A percentile compares a stretch with the other conserved stretches of the same genome.
Conservation (phyloP, 2,113 vertebrate genomes). For the Saguinus midas region DNA sequence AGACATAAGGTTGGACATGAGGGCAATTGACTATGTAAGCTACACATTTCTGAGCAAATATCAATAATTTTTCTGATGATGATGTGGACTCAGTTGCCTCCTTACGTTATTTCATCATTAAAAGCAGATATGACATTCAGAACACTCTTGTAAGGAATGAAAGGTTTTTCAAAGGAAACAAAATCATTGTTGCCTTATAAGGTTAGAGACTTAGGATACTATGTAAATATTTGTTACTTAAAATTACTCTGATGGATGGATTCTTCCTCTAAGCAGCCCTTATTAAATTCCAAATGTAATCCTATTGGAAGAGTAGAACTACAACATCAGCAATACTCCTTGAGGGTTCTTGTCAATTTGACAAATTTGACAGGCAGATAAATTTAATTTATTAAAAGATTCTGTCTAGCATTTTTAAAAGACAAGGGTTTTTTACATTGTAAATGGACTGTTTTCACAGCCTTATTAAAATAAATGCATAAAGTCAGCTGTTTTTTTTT, state of each 20-base stretch:
- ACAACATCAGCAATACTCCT: conserved; percentile 49
- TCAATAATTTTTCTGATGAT: neutral
- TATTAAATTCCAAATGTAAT: conserved; percentile 58
- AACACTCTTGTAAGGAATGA: neutral
- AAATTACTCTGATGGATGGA: conserved; percentile 50
- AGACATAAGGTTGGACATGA: neutral
- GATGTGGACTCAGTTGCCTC: neutral
- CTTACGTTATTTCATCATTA: neutral
- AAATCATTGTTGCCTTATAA: conserved; percentile 14
- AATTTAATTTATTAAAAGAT: conserved; percentile 79
- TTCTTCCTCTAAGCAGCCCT: neutral
- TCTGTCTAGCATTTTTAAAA: conserved; percentile 68
- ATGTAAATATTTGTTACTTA: conserved; percentile 54
- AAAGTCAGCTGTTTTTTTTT: conserved; percentile 68
- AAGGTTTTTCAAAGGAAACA: conserved; percentile 8
- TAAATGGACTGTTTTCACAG: conserved; percentile 62
- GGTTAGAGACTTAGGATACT: conserved; percentile 2
- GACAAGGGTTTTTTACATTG: conserved; percentile 57
- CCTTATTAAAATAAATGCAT: conserved; percentile 73
- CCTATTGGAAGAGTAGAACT: conserved; percentile 49
- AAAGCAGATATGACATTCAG: neutral
- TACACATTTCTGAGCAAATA: neutral
- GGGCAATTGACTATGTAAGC: neutral
- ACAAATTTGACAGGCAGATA: conserved; percentile 72
- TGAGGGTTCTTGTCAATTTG: conserved; percentile 65